Conservation (phyloP, 2,888 invertebrate species). For the Troilus luridus region DNA sequence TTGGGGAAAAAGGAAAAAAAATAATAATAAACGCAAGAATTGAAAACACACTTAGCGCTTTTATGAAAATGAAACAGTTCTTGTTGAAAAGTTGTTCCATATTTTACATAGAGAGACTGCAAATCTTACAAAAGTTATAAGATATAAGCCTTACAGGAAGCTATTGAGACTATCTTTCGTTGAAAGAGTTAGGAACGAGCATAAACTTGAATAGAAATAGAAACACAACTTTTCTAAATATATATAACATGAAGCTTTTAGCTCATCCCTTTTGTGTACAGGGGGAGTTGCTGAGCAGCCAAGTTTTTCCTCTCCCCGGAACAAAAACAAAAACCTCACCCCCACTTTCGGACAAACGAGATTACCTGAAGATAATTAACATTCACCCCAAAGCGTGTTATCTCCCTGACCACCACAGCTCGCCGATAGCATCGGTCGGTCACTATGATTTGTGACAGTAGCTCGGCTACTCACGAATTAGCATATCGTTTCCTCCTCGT, state of each 20-base stretch:
- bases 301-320: neutral
- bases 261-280: neutral
- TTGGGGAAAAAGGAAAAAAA: no score
- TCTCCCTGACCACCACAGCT: slow-evolving; percentile 45
- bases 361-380: slow-evolving; percentile 49
- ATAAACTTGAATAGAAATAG: neutral
- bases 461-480: slow-evolving; percentile 32
- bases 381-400: slow-evolving; percentile 41
- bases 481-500: slow-evolving; percentile 52
- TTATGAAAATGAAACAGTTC: no score
- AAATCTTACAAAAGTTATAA: no score
- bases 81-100: no score
- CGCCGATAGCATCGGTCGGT: slow-evolving; percentile 40
- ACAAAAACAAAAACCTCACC: slow-evolving; percentile 27
- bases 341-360: slow-evolving; percentile 6
- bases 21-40: no score
- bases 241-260: neutral
- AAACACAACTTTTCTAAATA: neutral
- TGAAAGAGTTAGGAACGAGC: no score
- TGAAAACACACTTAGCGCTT: no score
- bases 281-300: neutral
- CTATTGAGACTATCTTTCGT: no score
- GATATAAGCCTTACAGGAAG: no score
- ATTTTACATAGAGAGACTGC: no score
- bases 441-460: slow-evolving; percentile 56